Evolutionary conservation across 1,140 invertebrate species (phyloP), one percentile per base, ranked within the genome.

Genomic region (Eulimnadia texana): DNA sequence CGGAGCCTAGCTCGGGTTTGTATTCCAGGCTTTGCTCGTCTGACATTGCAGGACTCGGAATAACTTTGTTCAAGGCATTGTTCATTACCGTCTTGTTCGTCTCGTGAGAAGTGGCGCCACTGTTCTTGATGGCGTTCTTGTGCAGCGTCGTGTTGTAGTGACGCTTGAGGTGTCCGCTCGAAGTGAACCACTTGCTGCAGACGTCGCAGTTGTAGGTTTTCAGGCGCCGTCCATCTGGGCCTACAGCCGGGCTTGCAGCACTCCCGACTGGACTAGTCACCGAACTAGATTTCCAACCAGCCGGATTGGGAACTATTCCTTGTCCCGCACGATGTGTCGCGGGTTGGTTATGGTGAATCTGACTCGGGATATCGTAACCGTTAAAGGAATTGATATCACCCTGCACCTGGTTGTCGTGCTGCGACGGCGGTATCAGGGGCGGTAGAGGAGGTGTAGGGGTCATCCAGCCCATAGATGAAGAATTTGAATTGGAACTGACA

Each of bases 181-280:
- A 91, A 10, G 90, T 92, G 72, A 93, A 93, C 87, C 89, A 91
- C 76, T 93, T 93, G 75, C 92, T 91, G 75, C 90, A 93, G 33
- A 88, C 87, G 0, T 86, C 86, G 70, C 90, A 93, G 67, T 91
- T 89, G 72, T 93, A 93, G 0, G 88, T 92, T 74, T 92, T 93
- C 25, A 88, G 88, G 29, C 88, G 78, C 49, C 88, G 80, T 9
- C 88, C 84, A 74, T 92, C 60, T 10, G 28, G 49, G 63, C 65
- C 23, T 9, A 16, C 33, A 42, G 33, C 33, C 6, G 33, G 16
- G 33, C 33, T n/a, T n/a, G n/a, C n/a, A n/a, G n/a, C n/a, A n/a
- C n/a, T n/a, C n/a, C n/a, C n/a, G n/a, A n/a, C n/a, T n/a, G n/a
- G n/a, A n/a, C n/a, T n/a, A n/a, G n/a, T n/a, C n/a, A n/a, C n/a